Base-by-base conservation (phyloP, 2,113 vertebrate genomes). In the Dunckerocampus dactyliophorus region DNA sequence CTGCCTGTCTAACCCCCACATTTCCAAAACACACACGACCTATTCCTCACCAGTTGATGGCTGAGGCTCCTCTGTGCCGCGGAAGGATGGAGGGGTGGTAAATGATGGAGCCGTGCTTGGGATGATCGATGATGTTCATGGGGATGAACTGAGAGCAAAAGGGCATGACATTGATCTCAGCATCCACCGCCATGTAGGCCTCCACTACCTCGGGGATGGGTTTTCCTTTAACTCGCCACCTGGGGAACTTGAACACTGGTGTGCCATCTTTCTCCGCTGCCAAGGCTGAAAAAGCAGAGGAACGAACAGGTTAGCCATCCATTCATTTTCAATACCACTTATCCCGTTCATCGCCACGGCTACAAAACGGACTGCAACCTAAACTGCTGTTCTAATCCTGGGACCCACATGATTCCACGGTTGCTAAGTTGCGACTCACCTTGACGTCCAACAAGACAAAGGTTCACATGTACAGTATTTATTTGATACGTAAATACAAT, bases 91-190 rank as follows among this genome's bases (percentile, higher is more conserved):
- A 99, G 0, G 97, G 97, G 72, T 99, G 97, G 77, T 99, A 99
- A 79, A 99, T 93, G 86, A 99, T 97, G 63, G 97, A 99, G 47
- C 97, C 97, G 0, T 95, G 91, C 75, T 88, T 89, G 16, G 97
- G 95, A 57, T 88, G 48, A 28, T 96, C 91, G 55, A 98, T 99
- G 52, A 99, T 76, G 52, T 95, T 94, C 95, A 99, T 99, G 59
- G 97, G 97, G 79, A 99, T 98, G 80, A 98, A 99, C 88, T 99
- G 97, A 1, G 94, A 94, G 82, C 97, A 99, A 89, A 98, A 99
- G 0, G 97, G 97, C 81, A 99, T 93, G 76, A 99, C 97, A 1
- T 99, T 99, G n/a, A 99, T 90, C 69, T 99, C 93, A 0, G 97
- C 97, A 12, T 93, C 95, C 62, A 99, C 93, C 0, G 94, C 92